Percentiles rank a stretch among this genome's conserved stretches.
Conservation (phyloP, 2,113 vertebrate species). For the Xiphophorus couchianus region DNA sequence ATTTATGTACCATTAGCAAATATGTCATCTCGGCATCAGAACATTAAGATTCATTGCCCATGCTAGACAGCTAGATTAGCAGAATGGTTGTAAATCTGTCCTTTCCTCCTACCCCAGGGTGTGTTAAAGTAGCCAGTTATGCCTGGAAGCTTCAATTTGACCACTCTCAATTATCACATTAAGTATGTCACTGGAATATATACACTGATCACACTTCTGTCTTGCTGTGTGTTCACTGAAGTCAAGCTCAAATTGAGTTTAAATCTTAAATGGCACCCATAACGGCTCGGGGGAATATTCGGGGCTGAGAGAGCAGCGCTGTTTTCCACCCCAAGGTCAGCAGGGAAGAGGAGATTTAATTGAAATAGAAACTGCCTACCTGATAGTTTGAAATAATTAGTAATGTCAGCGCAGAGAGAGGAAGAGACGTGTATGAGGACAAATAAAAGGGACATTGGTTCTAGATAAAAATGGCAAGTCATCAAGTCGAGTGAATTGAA, state of each 20-base stretch:
- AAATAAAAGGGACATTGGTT: constrained; percentile 74
- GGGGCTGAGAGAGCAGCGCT: constrained; percentile 55
- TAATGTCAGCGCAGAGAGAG: constrained; percentile 69
- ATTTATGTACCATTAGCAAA: constrained; percentile 8
- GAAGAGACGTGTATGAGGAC: constrained; percentile 62
- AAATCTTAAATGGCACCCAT: constrained; percentile 71
- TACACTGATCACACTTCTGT: constrained; percentile 54
- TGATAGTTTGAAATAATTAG: constrained; percentile 84
- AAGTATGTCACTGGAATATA: constrained; percentile 63
- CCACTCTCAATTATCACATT: constrained; percentile 75
- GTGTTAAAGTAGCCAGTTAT: constrained; percentile 50
- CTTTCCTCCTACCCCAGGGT: constrained; percentile 50
- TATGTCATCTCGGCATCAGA: constrained; percentile 36
- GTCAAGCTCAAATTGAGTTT: constrained; percentile 70
- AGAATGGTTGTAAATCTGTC: constrained; percentile 66
- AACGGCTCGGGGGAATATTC: constrained; percentile 51
- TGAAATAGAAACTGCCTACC: constrained; percentile 82
- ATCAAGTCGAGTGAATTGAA: constrained; percentile 67
- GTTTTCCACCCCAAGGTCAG: constrained; percentile 74
- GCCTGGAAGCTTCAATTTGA: constrained; percentile 72
- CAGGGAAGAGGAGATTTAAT: constrained; percentile 75
- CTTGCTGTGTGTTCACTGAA: constrained; percentile 66
- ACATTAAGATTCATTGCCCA: constrained; percentile 58
- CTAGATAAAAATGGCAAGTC: constrained; percentile 64
- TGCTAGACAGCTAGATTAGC: constrained; percentile 54